phyloP scores from a whole-genome alignment of 1,140 invertebrate species.

The Aphelenchoides besseyi region DNA sequence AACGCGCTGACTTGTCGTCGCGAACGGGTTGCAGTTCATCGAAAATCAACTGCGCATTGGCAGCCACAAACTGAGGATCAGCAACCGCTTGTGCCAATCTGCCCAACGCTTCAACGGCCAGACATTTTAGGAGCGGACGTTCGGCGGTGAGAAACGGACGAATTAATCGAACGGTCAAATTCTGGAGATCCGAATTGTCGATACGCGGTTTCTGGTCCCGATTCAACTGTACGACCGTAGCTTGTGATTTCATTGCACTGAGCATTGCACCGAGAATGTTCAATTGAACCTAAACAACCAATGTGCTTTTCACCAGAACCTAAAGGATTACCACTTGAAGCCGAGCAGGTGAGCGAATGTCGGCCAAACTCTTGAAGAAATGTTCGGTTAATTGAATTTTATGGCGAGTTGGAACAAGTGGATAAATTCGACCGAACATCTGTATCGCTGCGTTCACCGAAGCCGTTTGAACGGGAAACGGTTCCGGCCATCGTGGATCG shows the following conservation, averaged over 20 bases:
- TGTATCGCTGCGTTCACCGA: conserved; percentile 90
- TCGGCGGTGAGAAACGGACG: conserved; percentile 74
- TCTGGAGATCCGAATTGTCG: conserved; percentile 52
- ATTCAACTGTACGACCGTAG: conserved; percentile 75
- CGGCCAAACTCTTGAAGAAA: conserved; percentile 86
- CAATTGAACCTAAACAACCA: conserved; percentile 72
- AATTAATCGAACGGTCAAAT: conserved; percentile 40
- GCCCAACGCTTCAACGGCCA: conserved; percentile 80
- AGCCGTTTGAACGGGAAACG: conserved; percentile 87
- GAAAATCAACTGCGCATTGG: conserved; percentile 84
- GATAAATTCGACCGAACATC: conserved; percentile 88
- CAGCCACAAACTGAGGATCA: conserved; percentile 79
- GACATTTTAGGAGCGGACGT: conserved; percentile 75
- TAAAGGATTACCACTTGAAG: conserved; percentile 32
- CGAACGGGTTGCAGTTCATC: conserved; percentile 77
- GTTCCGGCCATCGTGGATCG: conserved; percentile 69
- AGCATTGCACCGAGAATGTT: conserved; percentile 92
- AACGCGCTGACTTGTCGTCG: conserved; percentile 76
- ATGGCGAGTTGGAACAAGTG: conserved; percentile 88
- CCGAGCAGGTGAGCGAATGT: conserved; percentile 29
- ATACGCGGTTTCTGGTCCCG: conserved; percentile 25
- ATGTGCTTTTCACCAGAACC: conserved; percentile 13
- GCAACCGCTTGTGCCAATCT: conserved; percentile 81
- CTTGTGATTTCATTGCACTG: conserved; percentile 74
- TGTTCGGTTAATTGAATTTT: conserved; percentile 91